Conservation (phyloP, 2,797 vertebrate species). For the Syngnathus acus region DNA sequence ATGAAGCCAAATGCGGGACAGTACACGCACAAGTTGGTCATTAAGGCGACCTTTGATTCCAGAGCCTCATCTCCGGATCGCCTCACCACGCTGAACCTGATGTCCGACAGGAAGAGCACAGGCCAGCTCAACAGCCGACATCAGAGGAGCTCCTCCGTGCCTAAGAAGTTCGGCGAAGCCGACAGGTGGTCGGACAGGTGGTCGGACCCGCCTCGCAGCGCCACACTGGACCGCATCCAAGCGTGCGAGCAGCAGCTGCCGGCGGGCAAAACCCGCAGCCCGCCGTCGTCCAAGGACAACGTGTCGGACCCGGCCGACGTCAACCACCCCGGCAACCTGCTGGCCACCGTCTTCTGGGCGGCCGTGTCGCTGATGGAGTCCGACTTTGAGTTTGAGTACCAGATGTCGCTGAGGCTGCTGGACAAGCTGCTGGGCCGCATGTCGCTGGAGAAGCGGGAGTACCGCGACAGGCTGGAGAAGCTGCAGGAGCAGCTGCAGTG, state of each 20-base stretch:
- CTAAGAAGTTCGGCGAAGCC: conserved; percentile 91
- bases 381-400: conserved; percentile 97
- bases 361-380: conserved; percentile 97
- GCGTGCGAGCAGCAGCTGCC: conserved; percentile 85
- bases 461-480: conserved; percentile 91
- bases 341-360: conserved; percentile 97
- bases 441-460: conserved; percentile 87
- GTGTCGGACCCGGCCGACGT: conserved; percentile 78
- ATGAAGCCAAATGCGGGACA: too few species aligned
- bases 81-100: conserved; percentile 78
- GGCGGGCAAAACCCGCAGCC: conserved; percentile 74
- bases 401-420: conserved; percentile 87
- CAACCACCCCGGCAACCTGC: conserved; percentile 88
- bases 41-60: conserved; percentile 14
- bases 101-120: conserved; percentile 87
- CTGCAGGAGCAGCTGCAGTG: conserved; percentile 89
- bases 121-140: conserved; percentile 89
- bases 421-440: conserved; percentile 85
- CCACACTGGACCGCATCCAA: conserved; percentile 91
- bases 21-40: background rate
- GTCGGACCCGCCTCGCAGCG: conserved; percentile 87
- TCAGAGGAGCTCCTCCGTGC: conserved; percentile 95
- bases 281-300: conserved; percentile 77
- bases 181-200: conserved; percentile 63
- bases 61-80: conserved; percentile 93